Percentiles rank a stretch among this genome's conserved stretches.
These are phyloP conservation scores for Epizoanthus rinbou DNA, from an alignment of 92 coral and sea anemone genomes.

Conservation along the genomic window DNA sequence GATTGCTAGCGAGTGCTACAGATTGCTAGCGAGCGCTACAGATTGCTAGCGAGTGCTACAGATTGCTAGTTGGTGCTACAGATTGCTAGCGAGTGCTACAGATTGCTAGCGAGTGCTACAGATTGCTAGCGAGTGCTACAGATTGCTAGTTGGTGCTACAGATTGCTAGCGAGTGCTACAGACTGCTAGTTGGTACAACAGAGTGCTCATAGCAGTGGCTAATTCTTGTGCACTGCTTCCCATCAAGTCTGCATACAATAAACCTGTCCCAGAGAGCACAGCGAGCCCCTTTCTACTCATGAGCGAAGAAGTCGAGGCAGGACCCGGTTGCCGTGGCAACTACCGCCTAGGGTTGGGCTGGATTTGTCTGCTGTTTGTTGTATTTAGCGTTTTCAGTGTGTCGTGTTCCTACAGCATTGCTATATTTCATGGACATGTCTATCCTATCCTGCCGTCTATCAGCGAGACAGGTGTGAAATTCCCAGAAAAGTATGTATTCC, in stretches of 20 bases:
- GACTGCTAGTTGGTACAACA: background rate
- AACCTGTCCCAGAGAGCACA: background rate
- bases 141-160: too few relatives aligned
- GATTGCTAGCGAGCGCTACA: too few relatives aligned
- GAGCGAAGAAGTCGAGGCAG: slow-evolving; percentile 7
- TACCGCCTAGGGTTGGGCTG: slow-evolving; percentile 70
- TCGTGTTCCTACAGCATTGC: slow-evolving; percentile 72
- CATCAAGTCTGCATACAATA: background rate
- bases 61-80: too few relatives aligned
- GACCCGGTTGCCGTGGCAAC: slow-evolving; percentile 28
- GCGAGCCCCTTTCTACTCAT: background rate
- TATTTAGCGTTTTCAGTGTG: slow-evolving; percentile 59
- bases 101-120: too few relatives aligned
- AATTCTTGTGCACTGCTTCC: background rate
- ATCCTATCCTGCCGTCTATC: slow-evolving; percentile 81
- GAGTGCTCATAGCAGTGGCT: background rate
- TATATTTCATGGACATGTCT: slow-evolving; percentile 71
- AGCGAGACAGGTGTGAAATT: slow-evolving; percentile 83
- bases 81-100: too few relatives aligned
- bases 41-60: background rate
- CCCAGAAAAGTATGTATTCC: slow-evolving; percentile 80
- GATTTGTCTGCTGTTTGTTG: slow-evolving; percentile 70
- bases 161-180: background rate
- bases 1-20: too few relatives aligned
- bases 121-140: too few relatives aligned